Evolutionary conservation across 2,888 invertebrate genomes (phyloP), one percentile per base, ranked within the genome.

Genomic region (Orthosia gothica): DNA sequence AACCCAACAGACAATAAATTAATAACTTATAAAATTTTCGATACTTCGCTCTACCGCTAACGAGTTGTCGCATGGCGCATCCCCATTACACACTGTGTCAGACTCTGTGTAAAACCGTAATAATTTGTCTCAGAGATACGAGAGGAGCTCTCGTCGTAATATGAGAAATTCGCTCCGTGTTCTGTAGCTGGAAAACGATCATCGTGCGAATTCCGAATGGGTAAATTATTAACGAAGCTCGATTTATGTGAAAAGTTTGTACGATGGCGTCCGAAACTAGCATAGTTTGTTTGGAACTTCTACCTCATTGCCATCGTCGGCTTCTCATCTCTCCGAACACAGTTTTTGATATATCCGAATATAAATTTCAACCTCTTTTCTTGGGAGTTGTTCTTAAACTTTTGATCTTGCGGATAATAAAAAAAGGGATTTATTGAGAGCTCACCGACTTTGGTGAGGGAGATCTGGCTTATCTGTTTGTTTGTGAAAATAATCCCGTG

Each of bases 181-280:
- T 74, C 66, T 59, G 61, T 81, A 70, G 77, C 77, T 81, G 86
- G 86, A 88, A 89, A 86, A 83, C 87, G 79, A 74, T 83, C 76
- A 81, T 72, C 65, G 74, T 77, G 70, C 79, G 85, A 89, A 90
- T 88, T 89, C 89, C 86, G 87, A 92, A 93, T 91, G 87, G 89
- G 88, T 92, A 91, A 93, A 93, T 92, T 94, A 93, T 93, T 92
- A 93, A 92, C 91, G 91, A 91, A 90, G 87, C 89, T 85, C 91
- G 91, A 94, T 94, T 94, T 94, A 94, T 94, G 93, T 90, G 90
- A 64, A 92, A 94, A 94, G 90, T 94, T 94, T 84, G 75, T 70
- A 70, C 82, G 88, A 88, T 90, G 89, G 89, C 87, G 90, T 91
- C 91, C 89, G 82, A 91, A 93, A 92, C 92, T 91, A 89, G 89